Percentiles rank a stretch among this genome's conserved stretches.
These are phyloP conservation scores for Onychostoma macrolepis DNA, from an alignment of 2,113 vertebrate genomes.

Conservation along the genomic window DNA sequence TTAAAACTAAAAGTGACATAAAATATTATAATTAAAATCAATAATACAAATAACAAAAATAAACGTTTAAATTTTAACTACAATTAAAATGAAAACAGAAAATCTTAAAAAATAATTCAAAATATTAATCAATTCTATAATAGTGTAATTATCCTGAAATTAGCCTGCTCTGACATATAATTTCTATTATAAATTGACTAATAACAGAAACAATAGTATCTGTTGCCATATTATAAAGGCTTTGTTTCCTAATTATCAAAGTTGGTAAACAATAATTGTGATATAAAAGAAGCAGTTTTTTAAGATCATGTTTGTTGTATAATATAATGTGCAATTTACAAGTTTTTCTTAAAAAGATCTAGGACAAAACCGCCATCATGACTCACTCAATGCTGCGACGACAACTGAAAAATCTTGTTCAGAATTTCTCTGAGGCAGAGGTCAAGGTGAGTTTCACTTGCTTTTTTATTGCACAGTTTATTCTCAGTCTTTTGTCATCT, in stretches of 20 bases:
- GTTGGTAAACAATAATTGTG: not conserved
- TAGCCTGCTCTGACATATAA: not conserved
- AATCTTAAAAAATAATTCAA: not conserved
- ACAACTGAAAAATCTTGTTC: constrained; percentile 89
- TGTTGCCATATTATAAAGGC: not conserved
- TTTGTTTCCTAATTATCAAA: not conserved
- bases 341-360: not conserved
- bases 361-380: constrained; percentile 71
- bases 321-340: not conserved
- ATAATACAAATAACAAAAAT: not conserved
- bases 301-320: not conserved
- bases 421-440: constrained; percentile 92
- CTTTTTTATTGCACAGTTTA: not conserved
- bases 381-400: constrained; percentile 87
- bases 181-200: not conserved
- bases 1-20: not conserved
- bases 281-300: not conserved
- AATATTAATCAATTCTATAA: not conserved
- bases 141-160: not conserved
- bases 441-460: constrained; percentile 80
- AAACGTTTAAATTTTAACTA: not conserved
- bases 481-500: not conserved
- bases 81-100: not conserved
- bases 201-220: not conserved
- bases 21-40: not conserved